A percentile compares a stretch with the other conserved stretches of the same genome.
These are phyloP conservation scores for Frankliniella fusca DNA, from an alignment of 2,888 invertebrate genomes.

Conservation along the genomic window DNA sequence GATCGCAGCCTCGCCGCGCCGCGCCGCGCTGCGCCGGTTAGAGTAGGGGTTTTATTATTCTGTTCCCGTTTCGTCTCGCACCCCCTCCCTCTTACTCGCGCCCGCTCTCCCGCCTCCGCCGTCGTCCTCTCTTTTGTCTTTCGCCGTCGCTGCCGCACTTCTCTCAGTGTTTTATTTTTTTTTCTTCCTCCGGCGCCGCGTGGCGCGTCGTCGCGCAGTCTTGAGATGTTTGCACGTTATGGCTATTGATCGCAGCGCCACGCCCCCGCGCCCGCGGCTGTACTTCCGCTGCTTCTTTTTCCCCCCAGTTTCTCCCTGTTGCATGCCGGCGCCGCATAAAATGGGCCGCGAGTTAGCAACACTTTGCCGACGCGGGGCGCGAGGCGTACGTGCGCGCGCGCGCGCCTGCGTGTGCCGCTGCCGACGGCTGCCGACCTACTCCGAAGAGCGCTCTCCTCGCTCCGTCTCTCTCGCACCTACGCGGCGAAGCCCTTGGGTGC, in stretches of 20 bases:
- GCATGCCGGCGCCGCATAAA: background rate
- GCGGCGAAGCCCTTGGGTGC: too few species aligned
- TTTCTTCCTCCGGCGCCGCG: background rate
- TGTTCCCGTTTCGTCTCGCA: background rate
- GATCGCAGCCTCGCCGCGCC: background rate
- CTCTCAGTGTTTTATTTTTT: background rate
- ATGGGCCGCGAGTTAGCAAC: slow-evolving; percentile 6
- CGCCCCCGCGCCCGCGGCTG: background rate
- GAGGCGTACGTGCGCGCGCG: background rate
- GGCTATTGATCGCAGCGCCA: slow-evolving; percentile 11
- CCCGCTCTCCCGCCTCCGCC: background rate
- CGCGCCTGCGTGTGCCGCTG: too few species aligned
- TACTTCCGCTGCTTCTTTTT: background rate
- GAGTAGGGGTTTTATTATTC: background rate
- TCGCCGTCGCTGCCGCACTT: slow-evolving; percentile 4
- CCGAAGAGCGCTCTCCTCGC: too few species aligned
- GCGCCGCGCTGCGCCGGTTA: background rate
- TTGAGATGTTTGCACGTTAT: slow-evolving; percentile 19
- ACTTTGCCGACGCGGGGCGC: background rate
- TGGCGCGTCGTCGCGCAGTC: background rate
- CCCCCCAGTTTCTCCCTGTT: background rate
- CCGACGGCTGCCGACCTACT: too few species aligned
- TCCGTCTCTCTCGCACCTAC: too few species aligned
- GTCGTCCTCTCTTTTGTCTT: background rate
- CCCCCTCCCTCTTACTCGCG: background rate